phyloP scores from a whole-genome alignment of 1,140 invertebrate species.

The Goniozus legneri region DNA sequence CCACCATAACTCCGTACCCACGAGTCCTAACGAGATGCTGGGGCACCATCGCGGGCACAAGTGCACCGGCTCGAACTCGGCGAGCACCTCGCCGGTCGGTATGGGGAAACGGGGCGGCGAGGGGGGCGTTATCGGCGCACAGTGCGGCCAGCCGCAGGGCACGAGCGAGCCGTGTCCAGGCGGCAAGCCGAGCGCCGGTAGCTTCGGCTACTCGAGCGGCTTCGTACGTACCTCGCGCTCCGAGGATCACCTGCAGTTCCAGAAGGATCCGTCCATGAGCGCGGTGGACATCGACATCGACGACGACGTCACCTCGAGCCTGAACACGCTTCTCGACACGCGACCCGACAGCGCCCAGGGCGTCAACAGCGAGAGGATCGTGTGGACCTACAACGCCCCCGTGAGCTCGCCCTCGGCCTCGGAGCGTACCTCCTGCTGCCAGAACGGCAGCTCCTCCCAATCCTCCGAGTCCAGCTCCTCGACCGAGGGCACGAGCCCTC shows the following conservation, averaged over 20 bases:
- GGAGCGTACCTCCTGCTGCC: conserved; percentile 50
- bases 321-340: conserved; percentile 85
- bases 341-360: conserved; percentile 65
- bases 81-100: conserved; percentile 55
- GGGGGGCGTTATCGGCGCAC: background rate
- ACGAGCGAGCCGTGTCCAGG: conserved; percentile 17
- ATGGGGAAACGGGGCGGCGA: conserved; percentile 9
- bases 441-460: conserved; percentile 54
- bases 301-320: conserved; percentile 87
- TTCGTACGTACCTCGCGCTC: conserved; percentile 77
- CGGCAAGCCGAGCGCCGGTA: conserved; percentile 24
- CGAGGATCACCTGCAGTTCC: conserved; percentile 79
- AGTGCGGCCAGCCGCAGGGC: conserved; percentile 13
- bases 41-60: conserved; percentile 49
- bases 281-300: conserved; percentile 87
- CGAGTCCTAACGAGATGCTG: conserved; percentile 70
- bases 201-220: conserved; percentile 46
- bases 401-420: conserved; percentile 54
- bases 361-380: conserved; percentile 64
- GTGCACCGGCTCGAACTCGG: conserved; percentile 55
- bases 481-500: conserved; percentile 63
- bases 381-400: conserved; percentile 89
- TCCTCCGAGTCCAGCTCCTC: conserved; percentile 62
- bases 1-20: conserved; percentile 73
- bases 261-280: conserved; percentile 71